A percentile compares a stretch with the other conserved stretches of the same genome.
Conservation (phyloP, 2,888 invertebrate genomes). For the Polydesmus complanatus region DNA sequence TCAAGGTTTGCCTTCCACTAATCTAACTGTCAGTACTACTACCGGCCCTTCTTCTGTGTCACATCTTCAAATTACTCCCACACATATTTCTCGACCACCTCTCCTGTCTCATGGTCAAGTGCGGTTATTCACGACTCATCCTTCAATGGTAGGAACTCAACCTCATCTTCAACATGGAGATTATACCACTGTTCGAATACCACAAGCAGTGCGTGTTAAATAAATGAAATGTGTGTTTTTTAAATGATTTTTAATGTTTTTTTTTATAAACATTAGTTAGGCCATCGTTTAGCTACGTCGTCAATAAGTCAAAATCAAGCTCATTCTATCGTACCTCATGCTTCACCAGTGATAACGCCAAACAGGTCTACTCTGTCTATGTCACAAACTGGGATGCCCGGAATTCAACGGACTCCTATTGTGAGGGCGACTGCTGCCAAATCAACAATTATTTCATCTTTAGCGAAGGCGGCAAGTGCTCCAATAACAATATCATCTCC, state of each 20-base stretch:
- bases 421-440: background rate
- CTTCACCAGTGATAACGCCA: conserved; percentile 26
- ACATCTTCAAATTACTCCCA: conserved; percentile 19
- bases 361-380: conserved; percentile 21
- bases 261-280: background rate
- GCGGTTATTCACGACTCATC: background rate
- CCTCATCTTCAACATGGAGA: background rate
- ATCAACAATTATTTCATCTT: background rate
- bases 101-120: conserved; percentile 1
- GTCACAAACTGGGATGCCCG: background rate
- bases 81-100: conserved; percentile 3
- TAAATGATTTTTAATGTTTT: background rate
- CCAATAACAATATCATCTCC: background rate
- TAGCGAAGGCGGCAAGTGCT: background rate
- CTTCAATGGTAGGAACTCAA: conserved; percentile 2
- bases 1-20: conserved; percentile 38
- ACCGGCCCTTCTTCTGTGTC: conserved; percentile 17
- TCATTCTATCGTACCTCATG: conserved; percentile 30
- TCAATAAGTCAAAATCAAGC: background rate
- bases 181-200: background rate
- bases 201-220: background rate
- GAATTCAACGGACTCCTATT: background rate
- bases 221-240: background rate
- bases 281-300: background rate
- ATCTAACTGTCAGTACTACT: background rate